Evolutionary conservation across 2,797 vertebrate genomes (phyloP), one percentile per base, ranked within the genome.

Genomic region (Dallia pectoralis): DNA sequence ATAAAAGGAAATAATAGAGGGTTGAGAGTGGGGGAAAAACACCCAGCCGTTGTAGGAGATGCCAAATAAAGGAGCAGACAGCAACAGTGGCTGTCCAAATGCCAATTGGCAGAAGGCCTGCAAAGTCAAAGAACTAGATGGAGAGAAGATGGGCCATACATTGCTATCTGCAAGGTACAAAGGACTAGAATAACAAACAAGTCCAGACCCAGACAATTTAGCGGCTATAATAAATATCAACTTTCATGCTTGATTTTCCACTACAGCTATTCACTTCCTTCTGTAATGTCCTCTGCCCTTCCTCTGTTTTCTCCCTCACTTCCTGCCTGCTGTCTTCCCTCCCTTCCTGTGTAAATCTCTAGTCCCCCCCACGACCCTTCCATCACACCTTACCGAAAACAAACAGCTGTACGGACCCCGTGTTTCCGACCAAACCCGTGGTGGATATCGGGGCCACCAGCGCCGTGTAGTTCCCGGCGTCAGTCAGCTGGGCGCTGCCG

Each of bases 401-500:
- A 0, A 74, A 87, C 59, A 94, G 85, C 69, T 82, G 76, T 19
- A 90, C 75, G 0, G 89, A 84, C 78, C 67, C 76, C 30, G 89
- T 84, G 89, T 88, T 93, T 3, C 8, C 0, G 2, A 0, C 0
- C 29, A 90, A 67, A 27, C 82, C 88, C 0, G 90, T 89, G 67
- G 64, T 65, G 1, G 29, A 59, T 0, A 0, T 0, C 1, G 93
- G 93, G 44, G 56, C 73, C 29, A 94, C 93, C 1, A 1, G 36
- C 82, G 89, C 91, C 0, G 69, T 83, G 91, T 91, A 94, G 80
- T 74, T 81, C 7, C 93, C 93, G 0, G 87, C 84, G 16, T 94
- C 93, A 0, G 14, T 4, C 30, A 92, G 88, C 72, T 81, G 77
- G 67, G 87, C 80, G 6, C 33, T 29, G 8, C 11, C 59, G 40